Evolutionary conservation across 2,113 vertebrate species (phyloP), one percentile per base, ranked within the genome.

Genomic region (Campylomormyrus tamandua): DNA sequence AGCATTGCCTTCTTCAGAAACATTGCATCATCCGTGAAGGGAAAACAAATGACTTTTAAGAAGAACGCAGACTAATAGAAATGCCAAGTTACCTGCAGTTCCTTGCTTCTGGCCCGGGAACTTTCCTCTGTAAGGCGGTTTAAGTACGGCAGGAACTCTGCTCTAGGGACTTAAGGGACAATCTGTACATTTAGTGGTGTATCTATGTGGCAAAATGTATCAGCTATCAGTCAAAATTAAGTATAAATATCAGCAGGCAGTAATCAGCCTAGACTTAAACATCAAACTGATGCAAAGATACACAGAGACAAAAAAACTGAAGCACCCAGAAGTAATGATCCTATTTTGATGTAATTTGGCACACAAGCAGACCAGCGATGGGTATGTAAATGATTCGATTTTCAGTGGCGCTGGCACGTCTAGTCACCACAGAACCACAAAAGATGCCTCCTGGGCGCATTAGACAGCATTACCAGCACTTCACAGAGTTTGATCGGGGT

Each of bases 101-200:
- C 92, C 89, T 90, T 93, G 62, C 86, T 90, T 91, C 90, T 94
- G 2, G 66, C 17, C 4, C 49, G 88, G 45, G 91, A 91, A 70
- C 90, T 92, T 39, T 94, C 93, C n/a, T 90, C 90, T 35, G 89
- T 93, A 89, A 95, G 27, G 17, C 90, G 89, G 52, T 95, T 94
- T 53, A 96, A 88, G 91, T 94, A 94, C 9, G 91, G 87, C 88
- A 96, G 87, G 53, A 96, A 93, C 90, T 95, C 96, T 96, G 90
- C 66, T 39, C 49, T 80, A 77, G 10, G 31, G 21, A 53, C 83
- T 93, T 90, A 91, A 92, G 89, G 89, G 83, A 42, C 77, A 45
- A 85, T 19, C 8, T 39, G 31, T 84, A 84, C 62, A 70, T 70
- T 70, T 11, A 31, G 62, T 31, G 62, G n/a, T 27, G 62, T 27